These are phyloP conservation scores for Zophobas atratus DNA, from an alignment of 1,140 invertebrate genomes.

Conservation along the genomic window DNA sequence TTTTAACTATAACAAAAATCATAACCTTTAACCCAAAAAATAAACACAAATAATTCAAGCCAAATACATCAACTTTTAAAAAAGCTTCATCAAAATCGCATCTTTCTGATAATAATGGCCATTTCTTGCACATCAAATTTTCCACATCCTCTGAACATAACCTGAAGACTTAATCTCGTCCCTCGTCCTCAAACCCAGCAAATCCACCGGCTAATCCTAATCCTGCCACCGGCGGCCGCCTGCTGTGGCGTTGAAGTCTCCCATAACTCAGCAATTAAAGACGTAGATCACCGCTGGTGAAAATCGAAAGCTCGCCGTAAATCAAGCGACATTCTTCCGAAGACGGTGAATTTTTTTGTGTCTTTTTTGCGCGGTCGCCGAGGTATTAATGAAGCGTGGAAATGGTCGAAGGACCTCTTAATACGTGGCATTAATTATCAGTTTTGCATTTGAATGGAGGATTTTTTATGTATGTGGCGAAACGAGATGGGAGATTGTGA, in stretches of 20 bases:
- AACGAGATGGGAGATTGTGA: conserved; percentile 19
- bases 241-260: not conserved
- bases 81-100: too few species aligned
- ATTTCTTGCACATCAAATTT: too few species aligned
- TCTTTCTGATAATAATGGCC: too few species aligned
- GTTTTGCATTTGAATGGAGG: conserved; percentile 49
- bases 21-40: too few species aligned
- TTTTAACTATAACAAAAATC: too few species aligned
- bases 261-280: conserved; percentile 25
- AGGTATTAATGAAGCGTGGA: conserved; percentile 48
- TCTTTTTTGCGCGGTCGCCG: conserved; percentile 43
- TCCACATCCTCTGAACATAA: too few species aligned
- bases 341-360: conserved; percentile 41
- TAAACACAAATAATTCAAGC: too few species aligned
- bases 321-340: not conserved
- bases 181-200: too few species aligned
- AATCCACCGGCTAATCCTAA: not conserved
- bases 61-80: too few species aligned
- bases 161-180: too few species aligned
- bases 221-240: not conserved
- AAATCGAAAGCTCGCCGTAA: conserved; percentile 24
- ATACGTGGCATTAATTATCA: conserved; percentile 49
- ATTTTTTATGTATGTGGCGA: conserved; percentile 29
- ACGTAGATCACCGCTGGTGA: not conserved
- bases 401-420: conserved; percentile 46